A percentile compares a stretch with the other conserved stretches of the same genome.
Conservation (phyloP, 2,113 vertebrate genomes). For the Chelonoidis abingdonii region DNA sequence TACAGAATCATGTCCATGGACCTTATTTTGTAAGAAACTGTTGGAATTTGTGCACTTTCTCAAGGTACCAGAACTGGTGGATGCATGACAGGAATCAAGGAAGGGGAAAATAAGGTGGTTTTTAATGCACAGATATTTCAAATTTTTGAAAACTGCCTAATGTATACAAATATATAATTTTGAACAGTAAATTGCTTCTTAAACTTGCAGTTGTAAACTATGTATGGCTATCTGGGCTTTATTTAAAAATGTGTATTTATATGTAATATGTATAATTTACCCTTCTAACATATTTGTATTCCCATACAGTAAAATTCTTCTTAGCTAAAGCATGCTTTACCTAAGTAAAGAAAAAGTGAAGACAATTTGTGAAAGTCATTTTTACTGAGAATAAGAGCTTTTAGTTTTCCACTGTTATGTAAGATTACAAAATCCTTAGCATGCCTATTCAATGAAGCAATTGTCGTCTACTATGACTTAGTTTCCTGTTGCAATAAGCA, state of each 20-base stretch:
- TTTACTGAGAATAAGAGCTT: constrained; percentile 52
- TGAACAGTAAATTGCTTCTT: neutral
- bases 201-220: neutral
- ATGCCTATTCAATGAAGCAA: constrained; percentile 53
- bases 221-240: neutral
- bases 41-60: neutral
- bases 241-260: neutral
- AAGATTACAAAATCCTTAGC: constrained; percentile 63
- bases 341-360: constrained; percentile 8
- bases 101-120: neutral
- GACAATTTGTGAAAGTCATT: constrained; percentile 21
- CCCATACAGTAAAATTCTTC: neutral
- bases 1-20: neutral
- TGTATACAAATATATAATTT: fast-evolving
- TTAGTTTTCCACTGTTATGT: constrained; percentile 59
- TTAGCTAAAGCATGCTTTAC: fast-evolving
- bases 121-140: neutral
- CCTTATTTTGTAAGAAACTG: neutral
- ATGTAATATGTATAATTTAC: neutral
- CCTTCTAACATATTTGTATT: neutral
- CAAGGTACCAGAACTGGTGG: neutral
- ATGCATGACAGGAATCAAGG: neutral
- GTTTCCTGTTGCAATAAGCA: constrained; percentile 62
- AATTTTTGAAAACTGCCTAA: neutral
- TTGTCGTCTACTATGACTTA: constrained; percentile 53